Evolutionary conservation across 2,888 invertebrate genomes (phyloP), one percentile per base, ranked within the genome.

Genomic region (Cataglyphis cursor): DNA sequence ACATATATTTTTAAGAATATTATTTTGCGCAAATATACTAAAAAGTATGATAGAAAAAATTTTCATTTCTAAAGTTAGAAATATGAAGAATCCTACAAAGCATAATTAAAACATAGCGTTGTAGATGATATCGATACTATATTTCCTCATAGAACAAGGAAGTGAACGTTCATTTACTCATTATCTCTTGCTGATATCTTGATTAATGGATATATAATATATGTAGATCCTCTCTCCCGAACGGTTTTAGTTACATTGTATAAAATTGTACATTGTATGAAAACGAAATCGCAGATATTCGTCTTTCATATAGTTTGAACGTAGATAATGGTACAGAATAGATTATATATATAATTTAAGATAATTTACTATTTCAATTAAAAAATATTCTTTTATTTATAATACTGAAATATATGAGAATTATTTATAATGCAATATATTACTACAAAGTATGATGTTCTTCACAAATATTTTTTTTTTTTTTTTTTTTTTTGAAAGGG

Each of bases 161-260:
- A 64, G 12, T 10, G 6, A n/a, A 31, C 48, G 35, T 64, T 51
- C 4, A 38, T 64, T 64, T 8, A 10, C 5, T 62, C 61, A 18
- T 74, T 74, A 62, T 74, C 41, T 61, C 31, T 18, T 9, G 41
- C 74, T 44, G 15, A 61, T 62, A 74, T 62, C 15, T 8, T 15
- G n/a, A 70, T 70, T 70, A 54, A 61, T 41, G 24, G n/a, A 41
- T 41, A 18, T n/a, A n/a, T 74, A n/a, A 44, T 41, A 24, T n/a
- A 28, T 74, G n/a, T n/a, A 41, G 3, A 41, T 15, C 15, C n/a
- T 51, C 8, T 4, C n/a, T 4, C n/a, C 28, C n/a, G 18, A 41
- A 10, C 0, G 15, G 6, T 51, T 62, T 31, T 62, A 64, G 48
- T 64, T 15, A 18, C 5, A 64, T 54, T 12, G 10, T 3, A 18